These are phyloP conservation scores for Holocentrus rufus DNA, from an alignment of 2,797 vertebrate genomes.

Conservation along the genomic window DNA sequence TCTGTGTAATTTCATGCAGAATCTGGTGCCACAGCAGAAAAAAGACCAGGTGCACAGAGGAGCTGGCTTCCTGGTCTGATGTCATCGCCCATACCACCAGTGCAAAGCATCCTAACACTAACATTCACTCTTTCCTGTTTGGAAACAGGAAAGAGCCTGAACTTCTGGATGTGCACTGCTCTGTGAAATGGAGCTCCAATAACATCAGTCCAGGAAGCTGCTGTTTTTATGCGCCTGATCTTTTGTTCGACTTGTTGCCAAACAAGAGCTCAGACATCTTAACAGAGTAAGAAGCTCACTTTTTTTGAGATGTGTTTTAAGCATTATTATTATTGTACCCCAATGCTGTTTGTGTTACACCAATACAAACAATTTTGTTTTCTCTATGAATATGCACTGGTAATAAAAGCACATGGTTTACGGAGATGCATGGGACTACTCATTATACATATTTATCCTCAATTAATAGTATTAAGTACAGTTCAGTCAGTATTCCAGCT, in stretches of 20 bases:
- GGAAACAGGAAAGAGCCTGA: conserved; percentile 4
- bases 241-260: conserved; percentile 63
- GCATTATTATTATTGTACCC: conserved; percentile 49
- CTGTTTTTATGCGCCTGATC: conserved; percentile 44
- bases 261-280: conserved; percentile 58
- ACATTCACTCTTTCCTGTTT: neutral
- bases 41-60: conserved; percentile 31
- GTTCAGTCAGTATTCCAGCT: neutral
- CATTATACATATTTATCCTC: neutral
- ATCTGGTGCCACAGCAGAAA: conserved; percentile 50
- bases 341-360: conserved; percentile 53
- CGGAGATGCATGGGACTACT: conserved; percentile 38
- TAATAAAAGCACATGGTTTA: conserved; percentile 89
- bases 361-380: conserved; percentile 61
- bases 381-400: conserved; percentile 83
- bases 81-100: conserved; percentile 27
- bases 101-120: conserved; percentile 27
- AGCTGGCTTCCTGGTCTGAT: conserved; percentile 47
- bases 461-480: neutral
- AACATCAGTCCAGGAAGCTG: conserved; percentile 35
- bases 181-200: neutral
- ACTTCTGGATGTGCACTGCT: conserved; percentile 4
- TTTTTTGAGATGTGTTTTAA: conserved; percentile 57
- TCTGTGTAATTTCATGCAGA: conserved; percentile 57
- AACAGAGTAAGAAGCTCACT: conserved; percentile 41